Evolutionary conservation across 2,797 vertebrate species (phyloP).

Genomic region (Poecile montanus): DNA sequence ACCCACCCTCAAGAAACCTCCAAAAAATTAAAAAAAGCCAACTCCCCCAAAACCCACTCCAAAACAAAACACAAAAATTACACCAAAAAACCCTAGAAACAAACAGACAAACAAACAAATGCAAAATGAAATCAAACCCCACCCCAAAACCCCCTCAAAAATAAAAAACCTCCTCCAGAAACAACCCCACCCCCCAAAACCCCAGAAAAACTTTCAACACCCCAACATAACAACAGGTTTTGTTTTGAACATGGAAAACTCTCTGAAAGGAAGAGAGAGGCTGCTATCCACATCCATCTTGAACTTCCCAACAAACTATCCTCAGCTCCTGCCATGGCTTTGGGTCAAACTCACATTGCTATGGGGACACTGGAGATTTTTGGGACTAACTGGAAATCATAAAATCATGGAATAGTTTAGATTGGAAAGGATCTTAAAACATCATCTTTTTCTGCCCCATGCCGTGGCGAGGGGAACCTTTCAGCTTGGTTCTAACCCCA

Average conservation of each 20-base stretch:
- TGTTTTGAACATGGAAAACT: background rate
- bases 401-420: background rate
- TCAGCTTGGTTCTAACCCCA: background rate
- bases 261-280: background rate
- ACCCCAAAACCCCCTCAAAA: background rate
- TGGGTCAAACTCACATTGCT: background rate
- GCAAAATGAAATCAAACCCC: background rate
- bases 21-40: background rate
- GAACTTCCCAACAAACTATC: background rate
- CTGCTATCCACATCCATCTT: background rate
- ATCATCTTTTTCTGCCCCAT: background rate
- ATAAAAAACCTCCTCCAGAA: background rate
- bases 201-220: background rate
- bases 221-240: background rate
- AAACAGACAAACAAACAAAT: background rate
- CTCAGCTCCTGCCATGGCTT: background rate
- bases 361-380: no score
- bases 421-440: background rate
- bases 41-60: background rate
- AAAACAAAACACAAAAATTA: background rate
- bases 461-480: background rate
- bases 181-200: rapidly evolving
- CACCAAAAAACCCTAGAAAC: background rate
- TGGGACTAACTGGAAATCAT: background rate
- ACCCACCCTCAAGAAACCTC: background rate